Base-by-base conservation (phyloP, 1,140 invertebrate species). In the Camponotus vicinus region DNA sequence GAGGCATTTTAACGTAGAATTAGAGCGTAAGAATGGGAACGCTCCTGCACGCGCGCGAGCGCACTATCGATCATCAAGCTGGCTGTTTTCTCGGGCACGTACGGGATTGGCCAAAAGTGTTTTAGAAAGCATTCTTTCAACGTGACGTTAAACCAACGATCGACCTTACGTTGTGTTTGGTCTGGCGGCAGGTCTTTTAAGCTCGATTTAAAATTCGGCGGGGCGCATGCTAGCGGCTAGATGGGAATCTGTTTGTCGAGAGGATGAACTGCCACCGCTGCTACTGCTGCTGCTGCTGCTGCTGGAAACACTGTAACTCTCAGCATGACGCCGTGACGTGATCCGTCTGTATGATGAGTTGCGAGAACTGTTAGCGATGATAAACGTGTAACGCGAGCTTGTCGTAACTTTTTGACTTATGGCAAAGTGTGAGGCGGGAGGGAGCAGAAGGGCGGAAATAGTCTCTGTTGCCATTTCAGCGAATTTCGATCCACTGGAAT, bases 341-440 rank as follows among this genome's bases (percentile, higher is more conserved):
- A 88, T 86, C 80, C 71, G 86, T 89, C 87, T 76, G 57, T 63
- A 59, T 55, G 88, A 89, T 61, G 88, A 89, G 82, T 88, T 61
- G 87, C 75, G 57, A 84, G 78, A 84, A 77, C 42, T 77, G 55
- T 64, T 83, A 49, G 79, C 79, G 45, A 59, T 88, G 75, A 88
- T 69, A 85, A 86, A 88, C 76, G 75, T 71, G 75, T 88, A 79
- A 61, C 45, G 57, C 15, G 52, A 52, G 61, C 63, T 42, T 55
- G 87, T 88, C 87, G 32, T 37, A 88, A 89, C 82, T 88, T 88
- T 89, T 86, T 80, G 82, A 88, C 87, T 88, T 80, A 76, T 76
- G 82, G 69, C 52, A 75, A 75, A 83, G 71, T 27, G 59, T 40
- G 79, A 32, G n/a, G 59, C 34, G 27, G 2, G 40, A 18, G 63